Evolutionary conservation across 2,113 vertebrate genomes (phyloP).

Genomic region (Isurus oxyrinchus): DNA sequence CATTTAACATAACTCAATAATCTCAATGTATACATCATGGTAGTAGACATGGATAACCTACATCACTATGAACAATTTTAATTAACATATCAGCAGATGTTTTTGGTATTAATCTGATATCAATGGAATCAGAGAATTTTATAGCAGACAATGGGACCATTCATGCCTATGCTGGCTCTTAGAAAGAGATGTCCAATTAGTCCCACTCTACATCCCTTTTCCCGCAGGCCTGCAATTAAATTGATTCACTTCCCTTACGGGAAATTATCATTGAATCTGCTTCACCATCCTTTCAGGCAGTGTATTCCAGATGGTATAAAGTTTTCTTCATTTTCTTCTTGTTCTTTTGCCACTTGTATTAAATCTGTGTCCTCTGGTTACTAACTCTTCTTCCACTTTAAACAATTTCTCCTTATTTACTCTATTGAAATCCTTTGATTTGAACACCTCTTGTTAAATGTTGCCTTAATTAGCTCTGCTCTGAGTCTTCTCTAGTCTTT

Average conservation of each 20-base stretch:
- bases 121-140: not conserved
- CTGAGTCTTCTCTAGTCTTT: not conserved
- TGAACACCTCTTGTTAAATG: not conserved
- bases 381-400: not conserved
- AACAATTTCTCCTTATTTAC: not conserved
- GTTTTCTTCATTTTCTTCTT: not conserved
- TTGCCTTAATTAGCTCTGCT: not conserved
- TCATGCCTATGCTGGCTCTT: not conserved
- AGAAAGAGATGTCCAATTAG: not conserved
- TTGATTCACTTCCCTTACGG: not conserved
- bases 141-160: not conserved
- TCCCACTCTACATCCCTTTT: not conserved
- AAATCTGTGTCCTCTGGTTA: not conserved
- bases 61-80: not conserved
- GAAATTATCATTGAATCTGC: not conserved
- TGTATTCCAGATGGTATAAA: not conserved
- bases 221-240: not conserved
- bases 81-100: not conserved
- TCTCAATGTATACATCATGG: not conserved
- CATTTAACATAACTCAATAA: not conserved
- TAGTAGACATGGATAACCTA: not conserved
- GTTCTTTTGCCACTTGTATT: not conserved
- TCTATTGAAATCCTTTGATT: not conserved
- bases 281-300: not conserved
- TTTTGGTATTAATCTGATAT: not conserved